Evolutionary conservation across 2,797 vertebrate genomes (phyloP), one percentile per base, ranked within the genome.

Genomic region (Molothrus aeneus): DNA sequence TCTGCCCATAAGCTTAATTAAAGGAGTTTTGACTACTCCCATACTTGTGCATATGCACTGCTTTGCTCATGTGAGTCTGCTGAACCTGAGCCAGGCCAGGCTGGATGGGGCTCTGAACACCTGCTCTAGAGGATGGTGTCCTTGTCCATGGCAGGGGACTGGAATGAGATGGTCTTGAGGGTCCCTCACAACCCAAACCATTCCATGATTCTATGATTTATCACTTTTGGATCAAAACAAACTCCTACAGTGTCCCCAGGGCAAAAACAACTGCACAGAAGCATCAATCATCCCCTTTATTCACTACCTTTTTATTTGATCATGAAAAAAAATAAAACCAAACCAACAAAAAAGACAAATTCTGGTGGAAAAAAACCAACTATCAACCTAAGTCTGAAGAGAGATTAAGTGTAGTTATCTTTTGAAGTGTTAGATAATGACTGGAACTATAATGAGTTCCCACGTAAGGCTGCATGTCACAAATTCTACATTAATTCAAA

Each of bases 401-500:
- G 31, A 85, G 18, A 91, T 80, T 88, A 85, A 88, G 57, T 3
- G 7, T 29, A 61, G 75, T 65, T 82, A 45, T 36, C 72, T 74
- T 87, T 19, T 69, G 47, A 88, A 81, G 77, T 32, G 29, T 50
- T 48, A 89, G 42, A 28, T 75, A 90, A 92, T 57, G n/a, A 78
- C 2, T 68, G 54, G 54, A 74, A 64, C 50, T 25, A 59, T 56
- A 65, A 54, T 38, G 66, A 61, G 43, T 69, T 90, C 40, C 50
- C 60, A 88, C 86, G 50, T 68, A 81, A 84, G 38, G n/a, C 54
- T 66, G 6, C 34, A 51, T 14, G n/a, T 38, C 80, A 66, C 48
- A 82, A 70, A 93, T 77, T 81, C 61, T 45, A 77, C 74, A 34
- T 66, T 68, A 82, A 88, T 77, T 93, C 54, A 63, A 85, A 90